Percentiles rank a stretch among this genome's conserved stretches.
phyloP scores from a whole-genome alignment of 2,888 invertebrate species.

The Sepioteuthis lessoniana region DNA sequence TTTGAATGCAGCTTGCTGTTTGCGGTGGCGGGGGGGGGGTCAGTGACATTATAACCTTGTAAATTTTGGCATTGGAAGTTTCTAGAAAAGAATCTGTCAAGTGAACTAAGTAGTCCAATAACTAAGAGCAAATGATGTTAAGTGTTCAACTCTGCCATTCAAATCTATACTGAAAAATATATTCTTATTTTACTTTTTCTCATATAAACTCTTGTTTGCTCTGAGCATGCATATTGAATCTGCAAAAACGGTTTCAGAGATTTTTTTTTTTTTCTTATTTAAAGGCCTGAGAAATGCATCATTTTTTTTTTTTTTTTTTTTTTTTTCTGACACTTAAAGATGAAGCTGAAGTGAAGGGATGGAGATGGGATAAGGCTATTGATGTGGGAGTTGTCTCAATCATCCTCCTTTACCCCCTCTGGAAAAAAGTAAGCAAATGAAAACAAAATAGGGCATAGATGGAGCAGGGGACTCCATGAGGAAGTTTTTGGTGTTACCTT shows the following conservation, averaged over 20 bases:
- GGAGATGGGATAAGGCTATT: neutral
- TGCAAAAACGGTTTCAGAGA: neutral
- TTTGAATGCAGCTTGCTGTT: no score
- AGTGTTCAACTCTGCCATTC: neutral
- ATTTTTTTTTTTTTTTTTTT: neutral
- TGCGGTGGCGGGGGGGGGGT: no score
- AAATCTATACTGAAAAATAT: neutral
- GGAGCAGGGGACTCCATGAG: neutral
- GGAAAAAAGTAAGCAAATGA: neutral
- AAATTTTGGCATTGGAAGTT: no score
- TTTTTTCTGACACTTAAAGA: neutral
- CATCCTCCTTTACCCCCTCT: neutral
- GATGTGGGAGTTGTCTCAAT: neutral
- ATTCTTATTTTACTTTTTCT: neutral
- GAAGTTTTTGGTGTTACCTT: conserved; percentile 23
- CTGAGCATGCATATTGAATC: neutral
- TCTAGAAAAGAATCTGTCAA: no score
- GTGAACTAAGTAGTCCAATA: no score
- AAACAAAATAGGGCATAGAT: conserved; percentile 18
- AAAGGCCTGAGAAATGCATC: conserved; percentile 5
- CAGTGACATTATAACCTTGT: no score
- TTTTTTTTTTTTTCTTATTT: neutral
- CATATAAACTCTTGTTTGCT: neutral
- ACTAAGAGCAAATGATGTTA: no score
- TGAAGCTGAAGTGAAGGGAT: neutral